These are phyloP conservation scores for Hypsibius dujardini DNA, from an alignment of 1,140 invertebrate genomes.

Conservation along the genomic window DNA sequence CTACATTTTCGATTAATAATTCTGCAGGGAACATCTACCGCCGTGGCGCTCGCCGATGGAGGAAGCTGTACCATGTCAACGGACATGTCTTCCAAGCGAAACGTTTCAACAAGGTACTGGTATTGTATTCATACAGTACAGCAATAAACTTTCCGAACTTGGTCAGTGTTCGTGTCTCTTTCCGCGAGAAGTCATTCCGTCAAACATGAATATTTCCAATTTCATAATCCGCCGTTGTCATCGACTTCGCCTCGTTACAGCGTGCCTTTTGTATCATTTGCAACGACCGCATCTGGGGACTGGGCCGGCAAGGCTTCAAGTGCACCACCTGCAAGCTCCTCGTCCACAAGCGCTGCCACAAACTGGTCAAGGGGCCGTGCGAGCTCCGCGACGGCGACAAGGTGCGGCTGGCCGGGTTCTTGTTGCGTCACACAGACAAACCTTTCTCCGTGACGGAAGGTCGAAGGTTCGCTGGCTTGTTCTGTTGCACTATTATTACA, in stretches of 20 bases:
- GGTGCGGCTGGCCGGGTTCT: background rate
- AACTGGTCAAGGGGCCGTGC: constrained; percentile 76
- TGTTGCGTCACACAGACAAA: too few relatives aligned
- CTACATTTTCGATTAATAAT: too few relatives aligned
- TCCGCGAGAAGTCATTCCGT: constrained; percentile 47
- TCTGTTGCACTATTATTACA: too few relatives aligned
- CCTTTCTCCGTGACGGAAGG: too few relatives aligned
- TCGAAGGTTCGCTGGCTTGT: too few relatives aligned
- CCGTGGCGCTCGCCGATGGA: constrained; percentile 85
- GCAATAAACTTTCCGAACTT: too few relatives aligned
- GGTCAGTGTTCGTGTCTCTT: too few relatives aligned
- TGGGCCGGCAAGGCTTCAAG: constrained; percentile 94
- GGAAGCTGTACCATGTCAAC: constrained; percentile 92
- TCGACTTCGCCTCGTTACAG: constrained; percentile 41
- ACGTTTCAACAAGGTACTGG: constrained; percentile 55
- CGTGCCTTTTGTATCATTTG: constrained; percentile 92
- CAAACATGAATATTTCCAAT: constrained; percentile 21
- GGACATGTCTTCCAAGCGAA: constrained; percentile 98
- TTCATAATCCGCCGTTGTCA: background rate
- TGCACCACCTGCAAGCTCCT: constrained; percentile 95
- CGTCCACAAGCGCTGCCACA: constrained; percentile 99
- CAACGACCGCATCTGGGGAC: constrained; percentile 92
- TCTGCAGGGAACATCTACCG: constrained; percentile 88
- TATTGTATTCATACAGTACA: too few relatives aligned
- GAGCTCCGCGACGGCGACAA: background rate